Base-by-base conservation (phyloP, 2,797 vertebrate genomes). In the Salmo trutta region DNA sequence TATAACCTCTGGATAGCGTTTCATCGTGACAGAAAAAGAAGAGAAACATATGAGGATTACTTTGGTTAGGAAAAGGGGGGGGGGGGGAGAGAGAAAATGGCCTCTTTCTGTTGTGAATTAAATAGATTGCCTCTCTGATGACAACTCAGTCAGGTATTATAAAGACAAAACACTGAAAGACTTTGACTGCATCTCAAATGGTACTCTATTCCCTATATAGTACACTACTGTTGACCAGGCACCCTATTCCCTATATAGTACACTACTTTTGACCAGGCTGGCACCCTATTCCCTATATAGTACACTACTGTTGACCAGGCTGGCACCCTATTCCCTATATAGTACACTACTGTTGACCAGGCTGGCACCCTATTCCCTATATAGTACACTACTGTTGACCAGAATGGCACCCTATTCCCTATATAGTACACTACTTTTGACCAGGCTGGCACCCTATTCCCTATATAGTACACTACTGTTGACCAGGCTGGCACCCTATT, bases 81-180 rank as follows among this genome's bases (percentile, higher is more conserved):
- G 75, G 5, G 36, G 24, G 47, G 64, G 76, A 69, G 68, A 47
- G 75, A 1, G 7, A 1, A 7, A 7, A 1, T 41, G 36, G 36
- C 33, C 33, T 8, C 36, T 41, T 41, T 86, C 84, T 76, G 80
- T 77, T 7, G 74, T 71, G 75, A 77, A 75, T 67, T 56, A 83
- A 14, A 75, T 59, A 67, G 78, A 84, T 59, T 65, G 51, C 16
- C 68, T 76, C 65, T 41, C 36, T 41, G 41, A 41, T 10, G 41
- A 56, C 64, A 78, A 75, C 71, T 59, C 10, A 77, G 79, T 71
- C 67, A 74, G 75, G 81, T 83, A 82, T 83, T 79, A 83, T 78
- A 72, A 73, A 83, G 62, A 27, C 47, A 81, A 81, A 89, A 78
- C 62, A 66, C 75, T 73, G 72, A 74, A 66, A 76, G 77, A 75